Percentiles rank a stretch among this genome's conserved stretches.
phyloP scores from a whole-genome alignment of 1,140 invertebrate species.

The Solen grandis region DNA sequence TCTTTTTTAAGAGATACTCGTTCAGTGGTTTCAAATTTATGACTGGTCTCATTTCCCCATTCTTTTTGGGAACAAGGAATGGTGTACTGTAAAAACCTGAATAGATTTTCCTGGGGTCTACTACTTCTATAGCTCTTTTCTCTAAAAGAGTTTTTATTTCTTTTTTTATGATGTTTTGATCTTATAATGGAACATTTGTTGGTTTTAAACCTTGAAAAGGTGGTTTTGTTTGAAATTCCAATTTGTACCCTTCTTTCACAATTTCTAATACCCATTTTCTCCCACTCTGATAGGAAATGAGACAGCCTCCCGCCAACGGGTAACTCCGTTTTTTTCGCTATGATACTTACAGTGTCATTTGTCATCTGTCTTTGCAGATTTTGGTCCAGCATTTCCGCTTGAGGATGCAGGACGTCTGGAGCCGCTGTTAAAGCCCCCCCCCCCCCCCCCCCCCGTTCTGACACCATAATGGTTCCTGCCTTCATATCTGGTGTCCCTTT shows the following conservation, averaged over 20 bases:
- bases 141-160: slow-evolving; percentile 15
- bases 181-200: slow-evolving; percentile 1
- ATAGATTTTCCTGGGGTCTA: not conserved
- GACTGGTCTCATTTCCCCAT: not conserved
- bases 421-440: not conserved
- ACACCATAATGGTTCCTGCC: not conserved
- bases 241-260: slow-evolving; percentile 24
- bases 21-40: slow-evolving; percentile 32
- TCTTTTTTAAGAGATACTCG: slow-evolving; percentile 17
- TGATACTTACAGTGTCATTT: slow-evolving; percentile 33
- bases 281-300: slow-evolving; percentile 22
- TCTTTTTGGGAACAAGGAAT: slow-evolving; percentile 40
- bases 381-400: not conserved
- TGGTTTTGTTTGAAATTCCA: slow-evolving; percentile 16
- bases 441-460: not conserved
- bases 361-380: slow-evolving; percentile 7
- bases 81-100: slow-evolving; percentile 35
- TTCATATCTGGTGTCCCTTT: not conserved
- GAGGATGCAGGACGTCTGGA: slow-evolving; percentile 6
- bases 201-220: not conserved
- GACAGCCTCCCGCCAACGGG: slow-evolving; percentile 22
- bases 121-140: slow-evolving; percentile 19
- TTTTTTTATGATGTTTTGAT: not conserved
- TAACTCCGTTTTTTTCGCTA: slow-evolving; percentile 22
- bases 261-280: slow-evolving; percentile 31